Evolutionary conservation across 2,797 vertebrate genomes (phyloP).

Genomic region (Falco novaeseelandiae): DNA sequence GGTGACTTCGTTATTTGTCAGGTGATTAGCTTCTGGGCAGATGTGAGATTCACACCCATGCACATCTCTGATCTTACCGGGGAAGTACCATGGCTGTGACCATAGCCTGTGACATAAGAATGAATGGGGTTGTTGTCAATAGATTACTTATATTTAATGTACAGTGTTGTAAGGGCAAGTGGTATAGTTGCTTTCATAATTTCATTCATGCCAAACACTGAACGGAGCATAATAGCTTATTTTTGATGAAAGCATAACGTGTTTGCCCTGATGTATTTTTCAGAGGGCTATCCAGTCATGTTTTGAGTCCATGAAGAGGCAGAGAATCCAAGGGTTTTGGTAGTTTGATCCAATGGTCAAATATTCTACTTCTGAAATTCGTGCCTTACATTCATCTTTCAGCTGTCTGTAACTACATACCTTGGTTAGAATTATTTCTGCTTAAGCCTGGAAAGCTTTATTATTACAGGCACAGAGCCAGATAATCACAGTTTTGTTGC

Average conservation of each 20-base stretch:
- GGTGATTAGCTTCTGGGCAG: not conserved
- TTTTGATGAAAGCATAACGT: not conserved
- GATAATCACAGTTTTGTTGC: not conserved
- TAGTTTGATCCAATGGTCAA: not conserved
- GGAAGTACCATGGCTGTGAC: not conserved
- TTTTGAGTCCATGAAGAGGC: not conserved
- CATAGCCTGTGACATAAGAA: not conserved
- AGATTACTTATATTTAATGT: not conserved
- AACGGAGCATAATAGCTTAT: not conserved
- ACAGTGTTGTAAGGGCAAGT: not conserved
- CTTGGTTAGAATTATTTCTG: not conserved
- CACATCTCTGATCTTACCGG: not conserved
- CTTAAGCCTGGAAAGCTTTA: not conserved
- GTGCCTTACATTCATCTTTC: not conserved
- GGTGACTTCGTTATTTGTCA: not conserved
- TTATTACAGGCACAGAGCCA: not conserved
- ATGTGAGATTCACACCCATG: not conserved
- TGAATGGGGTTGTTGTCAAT: not conserved
- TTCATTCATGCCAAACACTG: not conserved
- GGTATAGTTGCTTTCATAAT: not conserved
- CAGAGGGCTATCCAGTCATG: not conserved
- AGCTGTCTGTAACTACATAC: not conserved
- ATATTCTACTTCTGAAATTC: not conserved
- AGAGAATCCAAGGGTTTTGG: not conserved
- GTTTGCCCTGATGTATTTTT: not conserved